A percentile compares a stretch with the other conserved stretches of the same genome.
Evolutionary conservation across 2,888 invertebrate species (phyloP).

Genomic region (Rhogogaster chlorosoma): DNA sequence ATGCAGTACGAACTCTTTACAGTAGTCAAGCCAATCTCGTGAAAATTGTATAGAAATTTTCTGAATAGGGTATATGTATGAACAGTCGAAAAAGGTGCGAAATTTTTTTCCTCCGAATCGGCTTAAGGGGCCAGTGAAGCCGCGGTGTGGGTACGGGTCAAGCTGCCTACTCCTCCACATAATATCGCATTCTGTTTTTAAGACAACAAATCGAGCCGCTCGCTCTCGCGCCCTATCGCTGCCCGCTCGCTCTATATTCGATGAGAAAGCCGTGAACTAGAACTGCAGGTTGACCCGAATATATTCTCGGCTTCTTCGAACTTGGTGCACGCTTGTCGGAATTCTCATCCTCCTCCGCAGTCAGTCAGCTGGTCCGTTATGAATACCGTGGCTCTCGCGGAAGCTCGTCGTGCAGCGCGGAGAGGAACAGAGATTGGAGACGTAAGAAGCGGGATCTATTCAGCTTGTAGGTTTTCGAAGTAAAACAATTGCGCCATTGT

Average conservation of each 20-base stretch:
- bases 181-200: slow-evolving; percentile 36
- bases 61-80: neutral
- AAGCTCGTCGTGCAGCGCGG: neutral
- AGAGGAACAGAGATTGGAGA: neutral
- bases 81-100: neutral
- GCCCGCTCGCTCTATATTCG: slow-evolving; percentile 41
- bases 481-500: neutral
- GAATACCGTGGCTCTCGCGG: neutral
- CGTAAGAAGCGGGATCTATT: neutral
- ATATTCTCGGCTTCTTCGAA: slow-evolving; percentile 33
- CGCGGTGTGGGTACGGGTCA: neutral
- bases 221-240: slow-evolving; percentile 23
- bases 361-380: slow-evolving; percentile 40
- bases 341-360: slow-evolving; percentile 37
- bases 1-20: neutral
- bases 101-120: neutral
- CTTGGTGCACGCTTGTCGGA: slow-evolving; percentile 20
- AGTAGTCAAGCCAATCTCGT: neutral
- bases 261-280: slow-evolving; percentile 51
- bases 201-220: slow-evolving; percentile 34
- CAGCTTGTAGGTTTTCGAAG: neutral
- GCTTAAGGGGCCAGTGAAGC: neutral
- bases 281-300: slow-evolving; percentile 43
- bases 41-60: neutral
- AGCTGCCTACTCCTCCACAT: neutral